Evolutionary conservation across 2,888 invertebrate genomes (phyloP).

Genomic region (Loripinus fragilis): DNA sequence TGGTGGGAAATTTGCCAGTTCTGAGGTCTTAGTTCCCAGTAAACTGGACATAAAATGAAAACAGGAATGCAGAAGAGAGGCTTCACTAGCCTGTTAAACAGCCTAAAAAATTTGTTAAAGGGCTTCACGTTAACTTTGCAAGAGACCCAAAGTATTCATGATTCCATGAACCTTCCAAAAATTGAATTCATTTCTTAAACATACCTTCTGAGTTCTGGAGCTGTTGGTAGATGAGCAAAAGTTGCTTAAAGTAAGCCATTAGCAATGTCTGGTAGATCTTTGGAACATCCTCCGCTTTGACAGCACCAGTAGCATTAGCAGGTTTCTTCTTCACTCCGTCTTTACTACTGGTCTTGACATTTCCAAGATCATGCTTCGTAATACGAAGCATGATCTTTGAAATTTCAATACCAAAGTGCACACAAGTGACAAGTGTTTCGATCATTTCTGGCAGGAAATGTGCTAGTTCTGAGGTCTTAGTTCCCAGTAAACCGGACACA

Average conservation of each 20-base stretch:
- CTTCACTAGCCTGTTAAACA: not conserved
- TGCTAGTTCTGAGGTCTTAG: not conserved
- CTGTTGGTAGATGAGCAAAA: not conserved
- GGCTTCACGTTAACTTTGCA: no score
- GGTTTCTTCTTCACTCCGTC: not conserved
- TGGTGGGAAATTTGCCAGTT: not conserved
- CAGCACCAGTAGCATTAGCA: not conserved
- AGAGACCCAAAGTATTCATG: no score
- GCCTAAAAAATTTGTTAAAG: not conserved
- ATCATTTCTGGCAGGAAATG: not conserved
- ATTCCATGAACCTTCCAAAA: no score
- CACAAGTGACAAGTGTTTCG: not conserved
- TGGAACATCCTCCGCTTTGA: not conserved
- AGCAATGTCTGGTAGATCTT: slow-evolving; percentile 18
- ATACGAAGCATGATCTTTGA: not conserved
- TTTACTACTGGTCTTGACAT: no score
- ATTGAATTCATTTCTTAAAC: no score
- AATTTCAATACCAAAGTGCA: not conserved
- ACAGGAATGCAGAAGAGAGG: not conserved
- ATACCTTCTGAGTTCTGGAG: not conserved
- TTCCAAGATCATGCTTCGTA: no score
- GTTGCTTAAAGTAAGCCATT: slow-evolving; percentile 5
- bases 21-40: not conserved
- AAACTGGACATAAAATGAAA: not conserved
- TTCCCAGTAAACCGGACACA: not conserved